Evolutionary conservation across 2,888 invertebrate species (phyloP).

Genomic region (Acanthacorydalis orientalis): DNA sequence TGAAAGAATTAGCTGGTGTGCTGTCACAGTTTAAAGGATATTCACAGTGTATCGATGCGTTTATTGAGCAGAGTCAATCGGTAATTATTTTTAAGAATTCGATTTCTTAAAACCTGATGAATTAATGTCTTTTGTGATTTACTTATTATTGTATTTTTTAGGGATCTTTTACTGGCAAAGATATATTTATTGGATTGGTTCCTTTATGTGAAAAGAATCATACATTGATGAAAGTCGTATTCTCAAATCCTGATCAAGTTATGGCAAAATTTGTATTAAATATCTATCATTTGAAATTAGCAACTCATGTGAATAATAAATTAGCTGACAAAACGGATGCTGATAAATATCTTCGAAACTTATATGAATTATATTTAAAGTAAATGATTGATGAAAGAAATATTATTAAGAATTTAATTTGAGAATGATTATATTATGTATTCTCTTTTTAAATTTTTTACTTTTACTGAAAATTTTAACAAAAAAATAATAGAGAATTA

Average conservation of each 20-base stretch:
- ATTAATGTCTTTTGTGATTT: conserved; percentile 6
- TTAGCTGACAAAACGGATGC: conserved; percentile 66
- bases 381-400: conserved; percentile 20
- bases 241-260: conserved; percentile 88
- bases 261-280: conserved; percentile 96
- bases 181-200: conserved; percentile 79
- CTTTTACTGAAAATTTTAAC: no score
- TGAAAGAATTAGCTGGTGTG: conserved; percentile 86
- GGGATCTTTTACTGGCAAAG: conserved; percentile 72
- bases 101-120: conserved; percentile 1
- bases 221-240: conserved; percentile 72
- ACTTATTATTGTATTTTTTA: conserved; percentile 24
- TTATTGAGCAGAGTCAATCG: conserved; percentile 91
- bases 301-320: conserved; percentile 70
- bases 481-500: no score
- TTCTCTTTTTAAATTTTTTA: no score
- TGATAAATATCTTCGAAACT: conserved; percentile 73
- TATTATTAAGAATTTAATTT: no score
- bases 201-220: conserved; percentile 80
- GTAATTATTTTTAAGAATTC: conserved; percentile 27
- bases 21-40: conserved; percentile 94
- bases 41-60: conserved; percentile 89
- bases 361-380: conserved; percentile 83
- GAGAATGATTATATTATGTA: no score
- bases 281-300: conserved; percentile 79